These are phyloP conservation scores for Chloebia gouldiae DNA, from an alignment of 2,113 vertebrate genomes.

Conservation along the genomic window DNA sequence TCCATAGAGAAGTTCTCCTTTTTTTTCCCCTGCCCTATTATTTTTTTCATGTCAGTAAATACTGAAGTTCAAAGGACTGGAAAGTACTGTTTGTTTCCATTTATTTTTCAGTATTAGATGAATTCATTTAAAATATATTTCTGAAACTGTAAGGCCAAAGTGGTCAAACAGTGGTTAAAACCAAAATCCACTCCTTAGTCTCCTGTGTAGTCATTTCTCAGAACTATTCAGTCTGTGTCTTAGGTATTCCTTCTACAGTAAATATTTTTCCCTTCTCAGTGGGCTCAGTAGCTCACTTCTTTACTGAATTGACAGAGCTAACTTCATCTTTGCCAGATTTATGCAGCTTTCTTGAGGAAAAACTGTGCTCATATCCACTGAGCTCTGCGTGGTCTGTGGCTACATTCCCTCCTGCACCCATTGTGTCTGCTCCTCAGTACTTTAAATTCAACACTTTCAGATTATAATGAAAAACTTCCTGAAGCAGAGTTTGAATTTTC, in stretches of 20 bases:
- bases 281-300: neutral
- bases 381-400: neutral
- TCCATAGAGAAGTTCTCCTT: neutral
- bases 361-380: neutral
- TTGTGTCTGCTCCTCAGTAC: neutral
- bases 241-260: neutral
- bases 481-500: neutral
- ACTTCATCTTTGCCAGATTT: neutral
- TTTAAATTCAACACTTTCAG: neutral
- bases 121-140: neutral
- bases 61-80: neutral
- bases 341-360: neutral
- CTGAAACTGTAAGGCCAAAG: neutral
- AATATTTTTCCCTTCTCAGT: neutral
- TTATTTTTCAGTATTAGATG: neutral
- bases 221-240: neutral
- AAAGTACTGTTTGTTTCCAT: neutral
- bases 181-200: neutral
- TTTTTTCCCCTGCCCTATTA: neutral
- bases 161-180: neutral
- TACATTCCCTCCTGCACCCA: neutral
- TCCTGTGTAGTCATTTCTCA: neutral
- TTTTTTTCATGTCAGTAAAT: neutral
- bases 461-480: neutral
- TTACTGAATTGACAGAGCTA: neutral